Evolutionary conservation across 1,140 invertebrate genomes (phyloP), one percentile per base, ranked within the genome.

Genomic region (Metaphire vulgaris): DNA sequence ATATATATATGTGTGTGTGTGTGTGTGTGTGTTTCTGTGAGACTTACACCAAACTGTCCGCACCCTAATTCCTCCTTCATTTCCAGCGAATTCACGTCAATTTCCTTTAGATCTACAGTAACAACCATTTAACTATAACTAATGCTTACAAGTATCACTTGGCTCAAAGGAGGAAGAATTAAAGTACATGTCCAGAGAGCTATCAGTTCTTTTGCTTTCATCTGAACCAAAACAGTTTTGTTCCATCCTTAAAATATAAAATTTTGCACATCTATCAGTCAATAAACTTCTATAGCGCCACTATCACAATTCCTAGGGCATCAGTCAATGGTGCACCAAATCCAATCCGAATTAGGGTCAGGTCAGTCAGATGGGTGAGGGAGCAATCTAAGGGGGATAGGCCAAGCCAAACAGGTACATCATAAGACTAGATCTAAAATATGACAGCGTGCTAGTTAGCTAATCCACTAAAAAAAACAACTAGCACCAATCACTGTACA

Each of bases 31-130:
- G n/a, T n/a, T n/a, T n/a, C n/a, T n/a, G n/a, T 28, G 1, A 74
- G 32, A 81, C 82, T 82, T 82, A 87, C 95, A 73, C 95, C 95
- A 88, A 97, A 98, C 87, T 96, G 94, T 0, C 95, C 95, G n/a
- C 93, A 94, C 75, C 95, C 95, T 33, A 97, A 87, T 85, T 96
- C 93, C 83, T 97, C 94, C 78, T 93, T 87, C 26, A 97, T 85
- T 85, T 93, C 91, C 76, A 97, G 86, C 82, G 96, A 94, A 65
- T 90, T 90, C 16, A 92, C 93, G 87, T 96, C 93, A 77, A 97
- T 96, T 88, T 97, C 94, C 93, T 92, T 95, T 88, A 94, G 94
- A 86, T 93, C 93, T 93, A 83, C 21, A 88, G n/a, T n/a, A 85
- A 79, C 16, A 34, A 41, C 2, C 32, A 34, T 34, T 28, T 28